Conservation (phyloP, 2,797 vertebrate species). For the Threskiornis aethiopicus region DNA sequence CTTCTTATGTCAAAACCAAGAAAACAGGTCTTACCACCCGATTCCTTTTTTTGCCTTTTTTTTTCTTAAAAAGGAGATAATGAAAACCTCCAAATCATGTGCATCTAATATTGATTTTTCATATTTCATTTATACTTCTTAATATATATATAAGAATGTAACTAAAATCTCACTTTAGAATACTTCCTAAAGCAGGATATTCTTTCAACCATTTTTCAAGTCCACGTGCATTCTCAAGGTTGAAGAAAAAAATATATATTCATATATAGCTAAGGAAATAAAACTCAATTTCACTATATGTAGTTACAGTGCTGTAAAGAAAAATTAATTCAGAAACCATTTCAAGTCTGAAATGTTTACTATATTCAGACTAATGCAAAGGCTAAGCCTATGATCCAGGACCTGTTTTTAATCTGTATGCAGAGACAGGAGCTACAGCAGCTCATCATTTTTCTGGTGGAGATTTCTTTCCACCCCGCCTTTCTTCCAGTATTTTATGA, state of each 20-base stretch:
- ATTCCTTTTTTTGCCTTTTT: not conserved
- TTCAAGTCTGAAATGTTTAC: constrained; percentile 53
- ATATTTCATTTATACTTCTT: not conserved
- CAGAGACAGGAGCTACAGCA: not conserved
- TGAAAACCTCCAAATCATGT: not conserved
- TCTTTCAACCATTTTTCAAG: constrained; percentile 10
- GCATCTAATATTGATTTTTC: constrained; percentile 10
- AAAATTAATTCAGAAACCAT: constrained; percentile 61
- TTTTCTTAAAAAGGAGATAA: not conserved
- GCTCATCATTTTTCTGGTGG: not conserved
- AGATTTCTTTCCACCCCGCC: not conserved
- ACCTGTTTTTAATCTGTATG: not conserved
- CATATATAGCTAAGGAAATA: constrained; percentile 45
- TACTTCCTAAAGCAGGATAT: constrained; percentile 16
- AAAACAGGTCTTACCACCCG: not conserved
- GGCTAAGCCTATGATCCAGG: constrained; percentile 24
- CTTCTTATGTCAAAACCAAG: not conserved
- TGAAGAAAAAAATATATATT: constrained; percentile 39
- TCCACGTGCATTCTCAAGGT: not conserved
- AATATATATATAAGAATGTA: not conserved
- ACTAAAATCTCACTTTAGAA: constrained; percentile 30
- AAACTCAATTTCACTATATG: constrained; percentile 46
- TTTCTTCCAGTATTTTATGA: constrained; percentile 36
- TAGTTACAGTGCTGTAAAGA: constrained; percentile 44
- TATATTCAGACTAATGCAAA: constrained; percentile 32